Conservation (phyloP, 2,113 vertebrate genomes). For the Cacatua alba region DNA sequence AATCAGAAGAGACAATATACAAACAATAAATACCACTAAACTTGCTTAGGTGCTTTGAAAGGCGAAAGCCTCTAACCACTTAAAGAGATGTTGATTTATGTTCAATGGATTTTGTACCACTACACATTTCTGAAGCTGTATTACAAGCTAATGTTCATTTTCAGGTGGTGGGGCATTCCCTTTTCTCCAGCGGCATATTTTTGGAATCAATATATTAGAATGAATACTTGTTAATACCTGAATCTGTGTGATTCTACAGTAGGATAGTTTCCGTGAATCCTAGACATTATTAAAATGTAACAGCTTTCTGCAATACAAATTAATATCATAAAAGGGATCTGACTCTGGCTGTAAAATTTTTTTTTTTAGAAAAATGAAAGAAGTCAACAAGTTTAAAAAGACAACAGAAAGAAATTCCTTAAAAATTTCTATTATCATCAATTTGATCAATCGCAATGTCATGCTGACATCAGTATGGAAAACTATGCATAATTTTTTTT, state of each 20-base stretch:
- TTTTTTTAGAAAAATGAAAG: neutral
- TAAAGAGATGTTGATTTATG: neutral
- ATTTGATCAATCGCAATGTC: neutral
- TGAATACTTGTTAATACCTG: neutral
- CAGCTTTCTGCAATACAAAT: neutral
- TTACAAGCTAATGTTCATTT: neutral
- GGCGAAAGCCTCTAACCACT: neutral
- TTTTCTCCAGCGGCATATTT: neutral
- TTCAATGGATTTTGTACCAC: neutral
- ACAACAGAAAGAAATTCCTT: neutral
- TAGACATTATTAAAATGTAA: neutral
- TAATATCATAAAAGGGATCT: neutral
- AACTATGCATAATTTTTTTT: neutral
- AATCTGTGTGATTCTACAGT: neutral
- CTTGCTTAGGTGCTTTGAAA: constrained; percentile 10
- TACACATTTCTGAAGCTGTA: neutral
- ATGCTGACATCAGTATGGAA: neutral
- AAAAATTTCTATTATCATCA: neutral
- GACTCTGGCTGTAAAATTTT: neutral
- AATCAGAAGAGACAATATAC: neutral
- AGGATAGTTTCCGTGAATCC: neutral
- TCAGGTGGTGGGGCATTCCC: neutral
- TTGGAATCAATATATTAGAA: neutral
- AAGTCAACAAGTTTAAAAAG: neutral
- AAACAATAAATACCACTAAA: neutral